phyloP scores from a whole-genome alignment of 2,797 vertebrate genomes.

The Ctenosaura bakeri region DNA sequence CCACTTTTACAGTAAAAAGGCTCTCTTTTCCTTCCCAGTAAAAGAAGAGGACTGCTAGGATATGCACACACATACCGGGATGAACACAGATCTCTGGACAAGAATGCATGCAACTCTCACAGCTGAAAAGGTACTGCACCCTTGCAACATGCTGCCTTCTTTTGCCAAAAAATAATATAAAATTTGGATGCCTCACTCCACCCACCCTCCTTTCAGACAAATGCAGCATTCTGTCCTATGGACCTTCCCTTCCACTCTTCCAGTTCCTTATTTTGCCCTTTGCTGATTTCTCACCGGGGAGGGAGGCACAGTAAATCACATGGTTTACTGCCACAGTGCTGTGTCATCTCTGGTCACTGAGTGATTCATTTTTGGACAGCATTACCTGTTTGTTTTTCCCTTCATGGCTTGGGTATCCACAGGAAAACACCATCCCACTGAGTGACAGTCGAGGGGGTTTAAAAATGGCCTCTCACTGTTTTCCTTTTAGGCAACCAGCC shows the following conservation, averaged over 20 bases:
- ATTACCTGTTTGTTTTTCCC: slow-evolving; percentile 62
- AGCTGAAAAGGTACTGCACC: neutral
- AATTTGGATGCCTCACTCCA: too few relatives aligned
- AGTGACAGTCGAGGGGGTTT: slow-evolving; percentile 57
- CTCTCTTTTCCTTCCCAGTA: neutral
- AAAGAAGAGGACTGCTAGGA: neutral
- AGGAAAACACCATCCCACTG: slow-evolving; percentile 69
- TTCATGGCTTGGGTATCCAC: slow-evolving; percentile 61
- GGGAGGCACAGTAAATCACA: slow-evolving; percentile 63
- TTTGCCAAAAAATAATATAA: too few relatives aligned
- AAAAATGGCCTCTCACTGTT: slow-evolving; percentile 62
- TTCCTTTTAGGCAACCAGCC: slow-evolving; percentile 67
- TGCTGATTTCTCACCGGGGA: slow-evolving; percentile 59
- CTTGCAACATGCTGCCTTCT: too few relatives aligned
- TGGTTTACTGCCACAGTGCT: slow-evolving; percentile 67
- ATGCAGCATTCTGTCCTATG: slow-evolving; percentile 53
- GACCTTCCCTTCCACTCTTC: slow-evolving; percentile 24
- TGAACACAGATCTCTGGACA: neutral
- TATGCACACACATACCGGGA: neutral
- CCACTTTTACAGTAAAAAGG: neutral
- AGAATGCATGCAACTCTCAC: neutral
- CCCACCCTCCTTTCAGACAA: slow-evolving; percentile 12
- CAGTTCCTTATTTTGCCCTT: neutral
- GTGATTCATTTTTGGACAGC: slow-evolving; percentile 66
- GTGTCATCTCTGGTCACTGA: slow-evolving; percentile 65